Evolutionary conservation across 2,888 invertebrate genomes (phyloP), one percentile per base, ranked within the genome.

Genomic region (Helobdella robusta): DNA sequence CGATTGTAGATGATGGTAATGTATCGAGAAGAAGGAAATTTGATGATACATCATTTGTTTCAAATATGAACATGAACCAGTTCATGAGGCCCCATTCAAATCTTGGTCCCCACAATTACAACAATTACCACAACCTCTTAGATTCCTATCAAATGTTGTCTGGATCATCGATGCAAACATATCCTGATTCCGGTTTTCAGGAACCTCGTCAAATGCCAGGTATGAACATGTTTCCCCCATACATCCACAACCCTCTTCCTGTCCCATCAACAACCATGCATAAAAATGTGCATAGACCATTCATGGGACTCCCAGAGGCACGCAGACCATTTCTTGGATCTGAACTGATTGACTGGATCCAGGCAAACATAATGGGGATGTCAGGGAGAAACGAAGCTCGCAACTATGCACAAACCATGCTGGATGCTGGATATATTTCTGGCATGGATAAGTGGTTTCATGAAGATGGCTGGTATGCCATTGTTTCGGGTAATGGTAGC

Each of bases 261-360:
- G 30, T 8, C 40, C 11, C 15, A 15, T 18, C 40, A 40, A 40
- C 40, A 11, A 40, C 40, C 40, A 40, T 18, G 18, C 5, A 18
- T 4, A 18, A 5, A 6, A 6, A 2, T 11, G 5, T 5, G 4
- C 2, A 34, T 20, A 4, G 25, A 30, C 25, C 2, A 3, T 18
- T 23, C 59, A 15, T 32, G 25, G 2, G 36, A 32, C 44, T 30
- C 1, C 44, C 35, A 18, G 35, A 15, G 30, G 32, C 46, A 25
- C 23, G 54, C 35, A 48, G 58, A 23, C 63, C 66, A n/a, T 64
- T 66, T 40, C n/a, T 35, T 6, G 66, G 66, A 23, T 20, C 54
- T 23, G 66, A 66, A 48, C 56, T 66, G 5, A 46, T 66, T 20
- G 63, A 59, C 59, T 66, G 64, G 63, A 64, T 66, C 32, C 66